Conservation (phyloP, 2,113 vertebrate species). For the Cololabis saira region DNA sequence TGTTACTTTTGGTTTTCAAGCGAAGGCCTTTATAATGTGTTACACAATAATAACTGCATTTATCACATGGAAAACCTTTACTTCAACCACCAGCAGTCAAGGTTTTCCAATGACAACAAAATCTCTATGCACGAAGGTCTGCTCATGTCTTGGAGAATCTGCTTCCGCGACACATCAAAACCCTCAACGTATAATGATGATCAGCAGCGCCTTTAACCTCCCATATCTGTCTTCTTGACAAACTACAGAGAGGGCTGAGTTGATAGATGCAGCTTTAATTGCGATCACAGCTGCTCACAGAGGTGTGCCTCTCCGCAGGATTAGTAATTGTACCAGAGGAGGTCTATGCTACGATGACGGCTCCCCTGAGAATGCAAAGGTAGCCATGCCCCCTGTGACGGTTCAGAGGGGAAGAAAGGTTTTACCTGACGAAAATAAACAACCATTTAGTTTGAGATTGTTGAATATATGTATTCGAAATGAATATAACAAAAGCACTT, state of each 20-base stretch:
- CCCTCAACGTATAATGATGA: neutral
- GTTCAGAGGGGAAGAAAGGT: too few relatives aligned
- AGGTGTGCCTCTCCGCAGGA: slow-evolving; percentile 16
- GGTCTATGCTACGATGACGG: neutral
- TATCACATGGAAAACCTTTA: neutral
- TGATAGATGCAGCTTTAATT: slow-evolving; percentile 14
- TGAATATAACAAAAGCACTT: too few relatives aligned
- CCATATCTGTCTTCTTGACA: slow-evolving; percentile 11
- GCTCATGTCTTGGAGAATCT: neutral
- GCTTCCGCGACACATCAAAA: neutral
- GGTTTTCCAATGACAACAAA: neutral
- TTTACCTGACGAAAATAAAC: too few relatives aligned
- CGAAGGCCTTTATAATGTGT: neutral
- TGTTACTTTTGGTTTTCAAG: slow-evolving; percentile 26
- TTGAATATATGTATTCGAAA: too few relatives aligned
- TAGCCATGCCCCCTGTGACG: too few relatives aligned
- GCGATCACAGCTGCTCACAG: slow-evolving; percentile 19
- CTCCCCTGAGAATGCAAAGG: too few relatives aligned
- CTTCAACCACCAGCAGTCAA: neutral
- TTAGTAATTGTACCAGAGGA: slow-evolving; percentile 19
- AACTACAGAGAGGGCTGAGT: slow-evolving; percentile 9
- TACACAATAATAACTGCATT: slow-evolving; percentile 21
- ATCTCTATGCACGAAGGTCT: neutral
- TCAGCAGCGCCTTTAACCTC: neutral
- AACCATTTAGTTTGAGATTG: too few relatives aligned